Evolutionary conservation across 2,113 vertebrate genomes (phyloP).

Genomic region (Todiramphus chloris): DNA sequence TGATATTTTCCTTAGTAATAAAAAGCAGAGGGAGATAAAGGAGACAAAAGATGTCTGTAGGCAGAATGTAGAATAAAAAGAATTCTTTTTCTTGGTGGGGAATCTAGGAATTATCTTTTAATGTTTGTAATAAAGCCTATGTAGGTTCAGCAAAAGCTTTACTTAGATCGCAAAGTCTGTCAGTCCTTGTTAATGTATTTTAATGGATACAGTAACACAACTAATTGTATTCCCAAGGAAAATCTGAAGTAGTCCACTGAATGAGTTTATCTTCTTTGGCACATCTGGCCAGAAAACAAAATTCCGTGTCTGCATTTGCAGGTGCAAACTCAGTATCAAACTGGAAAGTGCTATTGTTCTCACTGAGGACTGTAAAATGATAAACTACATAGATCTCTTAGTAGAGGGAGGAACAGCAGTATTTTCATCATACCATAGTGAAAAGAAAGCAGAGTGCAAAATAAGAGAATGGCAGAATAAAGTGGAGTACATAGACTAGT

Average conservation of each 20-base stretch:
- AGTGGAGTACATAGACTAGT: neutral
- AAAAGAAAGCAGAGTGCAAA: neutral
- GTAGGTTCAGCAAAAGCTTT: slow-evolving; percentile 16
- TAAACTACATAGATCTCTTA: neutral
- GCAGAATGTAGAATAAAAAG: neutral
- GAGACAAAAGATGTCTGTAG: slow-evolving; percentile 15
- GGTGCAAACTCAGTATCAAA: neutral
- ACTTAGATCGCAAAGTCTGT: neutral
- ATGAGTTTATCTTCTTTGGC: neutral
- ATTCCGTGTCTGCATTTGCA: neutral
- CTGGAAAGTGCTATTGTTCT: neutral
- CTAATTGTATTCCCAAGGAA: slow-evolving; percentile 25
- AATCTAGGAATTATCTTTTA: slow-evolving; percentile 26
- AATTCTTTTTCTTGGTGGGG: slow-evolving; percentile 24
- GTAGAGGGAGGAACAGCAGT: neutral
- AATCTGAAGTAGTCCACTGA: neutral
- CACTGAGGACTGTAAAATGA: neutral
- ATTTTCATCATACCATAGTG: neutral
- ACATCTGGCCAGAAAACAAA: neutral
- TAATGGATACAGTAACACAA: neutral
- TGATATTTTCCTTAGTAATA: slow-evolving; percentile 39
- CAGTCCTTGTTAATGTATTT: neutral
- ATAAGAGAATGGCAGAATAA: neutral
- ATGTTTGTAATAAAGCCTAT: slow-evolving; percentile 14
- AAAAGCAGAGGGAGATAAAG: neutral